These are phyloP conservation scores for Muscicapa striata DNA, from an alignment of 2,797 vertebrate genomes.

Conservation along the genomic window DNA sequence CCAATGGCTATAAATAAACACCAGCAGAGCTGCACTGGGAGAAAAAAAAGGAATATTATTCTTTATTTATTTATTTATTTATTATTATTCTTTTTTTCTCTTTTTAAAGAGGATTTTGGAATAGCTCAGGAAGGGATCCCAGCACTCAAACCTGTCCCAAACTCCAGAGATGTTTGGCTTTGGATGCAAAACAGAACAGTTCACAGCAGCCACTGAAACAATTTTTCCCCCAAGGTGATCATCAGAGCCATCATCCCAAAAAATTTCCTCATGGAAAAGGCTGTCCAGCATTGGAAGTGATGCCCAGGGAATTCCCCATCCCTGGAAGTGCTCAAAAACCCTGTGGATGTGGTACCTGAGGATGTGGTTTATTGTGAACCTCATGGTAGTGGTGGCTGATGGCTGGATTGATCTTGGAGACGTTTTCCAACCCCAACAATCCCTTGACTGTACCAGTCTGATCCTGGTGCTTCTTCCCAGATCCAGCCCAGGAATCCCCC, in stretches of 20 bases:
- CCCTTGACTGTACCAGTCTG: background rate
- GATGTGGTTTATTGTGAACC: accelerated
- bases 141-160: background rate
- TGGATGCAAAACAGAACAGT: accelerated
- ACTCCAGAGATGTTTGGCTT: accelerated
- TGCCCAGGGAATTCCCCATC: background rate
- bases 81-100: no score
- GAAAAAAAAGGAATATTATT: background rate
- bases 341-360: accelerated
- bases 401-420: background rate
- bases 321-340: background rate
- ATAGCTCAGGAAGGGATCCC: background rate
- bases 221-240: accelerated
- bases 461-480: background rate
- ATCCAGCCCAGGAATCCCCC: background rate
- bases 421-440: background rate
- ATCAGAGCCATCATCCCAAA: background rate
- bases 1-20: background rate
- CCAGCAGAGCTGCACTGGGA: background rate
- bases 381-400: accelerated
- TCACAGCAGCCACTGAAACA: accelerated
- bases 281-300: background rate
- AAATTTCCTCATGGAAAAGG: background rate
- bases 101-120: background rate
- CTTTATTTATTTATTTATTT: background rate